phyloP scores from a whole-genome alignment of 2,797 vertebrate species.

The Danio kyathit region DNA sequence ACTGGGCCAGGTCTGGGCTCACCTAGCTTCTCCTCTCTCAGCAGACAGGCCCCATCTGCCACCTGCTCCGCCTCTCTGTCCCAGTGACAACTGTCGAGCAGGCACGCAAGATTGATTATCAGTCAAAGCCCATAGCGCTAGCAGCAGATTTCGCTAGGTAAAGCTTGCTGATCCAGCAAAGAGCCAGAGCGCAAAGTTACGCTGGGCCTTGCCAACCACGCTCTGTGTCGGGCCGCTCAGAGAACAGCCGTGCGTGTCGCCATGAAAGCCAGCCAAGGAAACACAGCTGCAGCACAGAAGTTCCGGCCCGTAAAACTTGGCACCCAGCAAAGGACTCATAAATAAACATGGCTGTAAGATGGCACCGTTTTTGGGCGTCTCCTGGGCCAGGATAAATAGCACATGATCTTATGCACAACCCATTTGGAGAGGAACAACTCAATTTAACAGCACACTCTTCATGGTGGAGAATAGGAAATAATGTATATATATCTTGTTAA shows the following conservation, averaged over 20 bases:
- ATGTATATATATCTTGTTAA: background rate
- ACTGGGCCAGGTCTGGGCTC: constrained; percentile 52
- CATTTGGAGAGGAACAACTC: constrained; percentile 47
- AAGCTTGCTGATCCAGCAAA: constrained; percentile 96
- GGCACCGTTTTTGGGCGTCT: constrained; percentile 57
- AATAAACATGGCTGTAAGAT: constrained; percentile 69
- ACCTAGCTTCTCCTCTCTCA: constrained; percentile 82
- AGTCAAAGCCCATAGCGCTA: constrained; percentile 89
- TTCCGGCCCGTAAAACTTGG: constrained; percentile 80
- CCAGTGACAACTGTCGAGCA: constrained; percentile 94
- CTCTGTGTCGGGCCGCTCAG: constrained; percentile 80
- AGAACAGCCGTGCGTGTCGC: constrained; percentile 89
- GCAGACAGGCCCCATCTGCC: constrained; percentile 93
- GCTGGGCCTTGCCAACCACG: constrained; percentile 82
- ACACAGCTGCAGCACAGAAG: constrained; percentile 85
- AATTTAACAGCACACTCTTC: constrained; percentile 17
- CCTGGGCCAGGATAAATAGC: constrained; percentile 61
- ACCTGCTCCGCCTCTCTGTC: constrained; percentile 86
- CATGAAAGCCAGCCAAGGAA: constrained; percentile 86
- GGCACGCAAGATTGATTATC: constrained; percentile 93
- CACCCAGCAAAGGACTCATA: constrained; percentile 67
- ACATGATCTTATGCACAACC: constrained; percentile 54
- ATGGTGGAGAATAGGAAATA: constrained; percentile 21
- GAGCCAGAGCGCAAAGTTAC: constrained; percentile 86
- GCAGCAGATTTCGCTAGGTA: constrained; percentile 93